phyloP scores from a whole-genome alignment of 2,888 invertebrate species.

The Mythimna ferrago region DNA sequence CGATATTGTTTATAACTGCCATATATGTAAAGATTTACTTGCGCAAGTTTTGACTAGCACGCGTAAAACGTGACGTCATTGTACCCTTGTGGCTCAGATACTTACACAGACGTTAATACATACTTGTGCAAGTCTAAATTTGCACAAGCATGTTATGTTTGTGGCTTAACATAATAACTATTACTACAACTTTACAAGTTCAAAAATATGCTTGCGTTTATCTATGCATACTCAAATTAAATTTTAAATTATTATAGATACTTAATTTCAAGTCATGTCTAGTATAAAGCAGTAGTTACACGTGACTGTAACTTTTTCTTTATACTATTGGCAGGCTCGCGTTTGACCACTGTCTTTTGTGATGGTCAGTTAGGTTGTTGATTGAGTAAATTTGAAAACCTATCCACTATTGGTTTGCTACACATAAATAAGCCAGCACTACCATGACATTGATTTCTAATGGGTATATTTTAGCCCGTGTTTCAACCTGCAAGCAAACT shows the following conservation, averaged over 20 bases:
- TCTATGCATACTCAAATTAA: neutral
- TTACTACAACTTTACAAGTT: neutral
- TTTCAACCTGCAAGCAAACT: too few species aligned
- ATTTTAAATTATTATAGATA: neutral
- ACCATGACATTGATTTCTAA: neutral
- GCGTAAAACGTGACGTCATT: neutral
- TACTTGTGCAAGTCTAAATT: neutral
- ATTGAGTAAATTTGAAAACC: neutral
- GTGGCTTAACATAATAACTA: neutral
- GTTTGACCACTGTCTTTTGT: neutral
- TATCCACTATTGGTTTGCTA: neutral
- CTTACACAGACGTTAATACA: neutral
- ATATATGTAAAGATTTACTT: neutral
- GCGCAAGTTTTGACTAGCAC: neutral
- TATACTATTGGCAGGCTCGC: neutral
- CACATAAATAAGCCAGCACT: neutral
- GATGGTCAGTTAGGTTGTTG: neutral
- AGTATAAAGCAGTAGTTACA: neutral
- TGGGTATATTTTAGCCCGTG: neutral
- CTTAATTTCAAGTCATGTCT: neutral
- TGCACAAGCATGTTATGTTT: neutral
- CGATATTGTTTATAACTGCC: neutral
- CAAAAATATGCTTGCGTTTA: neutral
- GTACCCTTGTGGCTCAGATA: neutral
- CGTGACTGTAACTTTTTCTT: neutral